phyloP scores from a whole-genome alignment of 2,113 vertebrate genomes.

The Ivindomyrus marchei region DNA sequence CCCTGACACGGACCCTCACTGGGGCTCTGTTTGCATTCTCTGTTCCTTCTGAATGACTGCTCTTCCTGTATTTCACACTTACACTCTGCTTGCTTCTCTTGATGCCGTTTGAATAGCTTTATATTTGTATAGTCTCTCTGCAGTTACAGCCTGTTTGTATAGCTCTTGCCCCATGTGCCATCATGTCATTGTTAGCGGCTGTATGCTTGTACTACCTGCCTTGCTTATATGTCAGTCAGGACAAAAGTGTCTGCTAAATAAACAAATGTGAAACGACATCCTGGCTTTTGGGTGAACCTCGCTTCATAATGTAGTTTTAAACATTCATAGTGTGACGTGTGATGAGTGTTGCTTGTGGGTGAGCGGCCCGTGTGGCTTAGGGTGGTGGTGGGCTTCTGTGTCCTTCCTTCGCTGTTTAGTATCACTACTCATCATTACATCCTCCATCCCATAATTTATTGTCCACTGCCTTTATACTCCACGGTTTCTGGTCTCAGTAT shows the following conservation, averaged over 20 bases:
- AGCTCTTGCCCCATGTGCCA: background rate
- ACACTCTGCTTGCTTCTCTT: background rate
- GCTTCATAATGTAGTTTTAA: background rate
- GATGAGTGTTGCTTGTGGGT: background rate
- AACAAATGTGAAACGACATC: background rate
- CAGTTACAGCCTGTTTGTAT: background rate
- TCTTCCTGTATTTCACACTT: background rate
- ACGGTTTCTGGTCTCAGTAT: background rate
- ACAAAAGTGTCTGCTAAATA: background rate
- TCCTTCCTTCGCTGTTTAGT: background rate
- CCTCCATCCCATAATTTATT: background rate
- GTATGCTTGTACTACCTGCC: background rate
- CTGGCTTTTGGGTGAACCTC: background rate
- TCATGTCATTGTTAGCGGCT: background rate
- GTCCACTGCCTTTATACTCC: background rate
- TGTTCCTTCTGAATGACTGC: background rate
- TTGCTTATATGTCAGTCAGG: background rate
- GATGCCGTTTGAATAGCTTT: background rate
- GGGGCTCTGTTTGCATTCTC: background rate
- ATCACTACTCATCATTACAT: background rate
- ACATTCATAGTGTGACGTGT: background rate
- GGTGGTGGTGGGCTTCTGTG: background rate
- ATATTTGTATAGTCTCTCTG: background rate
- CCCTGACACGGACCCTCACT: no score
- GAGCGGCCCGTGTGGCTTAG: background rate